Evolutionary conservation across 2,888 invertebrate genomes (phyloP).

Genomic region (Agonopterix alstromeriana): DNA sequence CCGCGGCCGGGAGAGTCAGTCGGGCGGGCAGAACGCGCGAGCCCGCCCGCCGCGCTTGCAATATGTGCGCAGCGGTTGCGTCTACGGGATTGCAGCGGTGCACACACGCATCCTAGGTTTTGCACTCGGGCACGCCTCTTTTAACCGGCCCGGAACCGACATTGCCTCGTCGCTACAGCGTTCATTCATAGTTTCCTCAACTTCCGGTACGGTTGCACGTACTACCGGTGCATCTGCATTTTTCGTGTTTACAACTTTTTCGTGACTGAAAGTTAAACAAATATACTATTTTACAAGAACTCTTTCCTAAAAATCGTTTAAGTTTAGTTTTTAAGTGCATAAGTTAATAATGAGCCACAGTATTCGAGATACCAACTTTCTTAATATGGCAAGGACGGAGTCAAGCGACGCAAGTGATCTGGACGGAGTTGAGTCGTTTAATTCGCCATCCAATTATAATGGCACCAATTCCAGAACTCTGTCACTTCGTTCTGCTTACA

Average conservation of each 20-base stretch:
- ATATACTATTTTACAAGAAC: no score
- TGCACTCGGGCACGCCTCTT: conserved; percentile 30
- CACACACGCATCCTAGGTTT: conserved; percentile 29
- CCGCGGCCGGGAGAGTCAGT: conserved; percentile 17
- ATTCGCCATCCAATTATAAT: conserved; percentile 6
- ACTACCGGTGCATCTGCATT: conserved; percentile 3
- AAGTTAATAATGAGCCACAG: no score
- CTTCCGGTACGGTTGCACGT: conserved; percentile 31
- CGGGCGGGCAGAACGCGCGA: conserved; percentile 42
- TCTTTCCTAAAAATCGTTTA: no score
- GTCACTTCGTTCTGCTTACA: conserved; percentile 20
- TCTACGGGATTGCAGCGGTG: conserved; percentile 18
- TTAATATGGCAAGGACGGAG: conserved; percentile 7
- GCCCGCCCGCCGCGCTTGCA: conserved; percentile 25
- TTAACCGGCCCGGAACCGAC: conserved; percentile 11
- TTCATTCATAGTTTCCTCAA: conserved; percentile 31
- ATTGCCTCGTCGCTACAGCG: conserved; percentile 18
- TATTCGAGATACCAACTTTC: no score
- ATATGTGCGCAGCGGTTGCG: conserved; percentile 7
- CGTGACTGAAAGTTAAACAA: no score
- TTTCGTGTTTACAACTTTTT: neutral
- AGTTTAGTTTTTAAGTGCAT: no score
- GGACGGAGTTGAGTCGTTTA: conserved; percentile 10
- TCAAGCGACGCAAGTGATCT: conserved; percentile 13
- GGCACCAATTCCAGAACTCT: conserved; percentile 9